Conservation (phyloP, 1,140 invertebrate genomes). For the Drosophila lacteicornis region DNA sequence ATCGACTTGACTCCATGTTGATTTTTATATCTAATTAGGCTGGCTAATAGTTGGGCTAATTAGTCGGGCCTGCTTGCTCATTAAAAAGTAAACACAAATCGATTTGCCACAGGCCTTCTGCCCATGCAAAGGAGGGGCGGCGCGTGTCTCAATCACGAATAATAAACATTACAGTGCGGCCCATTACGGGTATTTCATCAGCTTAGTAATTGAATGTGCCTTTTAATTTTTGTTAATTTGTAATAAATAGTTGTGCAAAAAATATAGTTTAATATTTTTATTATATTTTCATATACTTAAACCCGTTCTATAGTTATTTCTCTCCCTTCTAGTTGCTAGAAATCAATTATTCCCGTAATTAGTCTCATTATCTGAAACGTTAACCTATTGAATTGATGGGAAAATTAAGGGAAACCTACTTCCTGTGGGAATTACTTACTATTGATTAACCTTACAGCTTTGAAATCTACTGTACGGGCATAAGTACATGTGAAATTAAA, state of each 20-base stretch:
- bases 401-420: conserved; percentile 27
- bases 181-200: neutral
- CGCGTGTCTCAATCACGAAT: conserved; percentile 62
- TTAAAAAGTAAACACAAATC: conserved; percentile 64
- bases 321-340: neutral
- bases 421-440: conserved; percentile 20
- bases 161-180: conserved; percentile 15
- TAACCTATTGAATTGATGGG: conserved; percentile 15
- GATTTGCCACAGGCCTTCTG: conserved; percentile 39
- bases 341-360: conserved; percentile 18
- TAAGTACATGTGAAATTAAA: conserved; percentile 3
- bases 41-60: conserved; percentile 66
- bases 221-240: neutral
- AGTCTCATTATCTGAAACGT: conserved; percentile 15
- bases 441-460: conserved; percentile 16
- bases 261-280: too few relatives aligned
- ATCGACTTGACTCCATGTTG: conserved; percentile 9
- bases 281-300: too few relatives aligned
- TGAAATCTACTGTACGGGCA: neutral
- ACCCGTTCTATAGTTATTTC: too few relatives aligned
- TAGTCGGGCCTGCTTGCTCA: conserved; percentile 54
- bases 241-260: neutral
- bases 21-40: conserved; percentile 63
- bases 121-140: neutral
- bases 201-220: neutral